These are phyloP conservation scores for Lagothrix lagotricha DNA, from an alignment of 2,797 vertebrate species.

Conservation along the genomic window DNA sequence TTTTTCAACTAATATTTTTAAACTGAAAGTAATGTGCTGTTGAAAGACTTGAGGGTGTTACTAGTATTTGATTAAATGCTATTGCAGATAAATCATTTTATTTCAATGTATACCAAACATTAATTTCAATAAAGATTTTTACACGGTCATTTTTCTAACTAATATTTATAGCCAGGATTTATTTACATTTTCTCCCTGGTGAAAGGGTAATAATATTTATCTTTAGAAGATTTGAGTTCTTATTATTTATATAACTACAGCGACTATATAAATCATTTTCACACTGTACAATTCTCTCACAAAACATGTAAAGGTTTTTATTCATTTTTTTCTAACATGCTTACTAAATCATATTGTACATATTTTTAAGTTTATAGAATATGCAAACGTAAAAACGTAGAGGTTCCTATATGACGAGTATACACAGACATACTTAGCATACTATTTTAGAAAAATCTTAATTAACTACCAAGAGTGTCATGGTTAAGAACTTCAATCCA, in stretches of 20 bases:
- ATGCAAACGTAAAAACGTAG: background rate
- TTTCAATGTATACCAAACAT: constrained; percentile 56
- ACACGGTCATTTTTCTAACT: constrained; percentile 49
- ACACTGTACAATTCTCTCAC: constrained; percentile 21
- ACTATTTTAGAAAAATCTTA: background rate
- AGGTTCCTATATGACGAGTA: background rate
- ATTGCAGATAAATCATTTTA: constrained; percentile 62
- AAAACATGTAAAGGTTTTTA: constrained; percentile 29
- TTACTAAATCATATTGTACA: background rate
- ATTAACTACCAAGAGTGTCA: background rate
- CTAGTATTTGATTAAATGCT: constrained; percentile 53
- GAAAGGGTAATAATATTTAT: constrained; percentile 68
- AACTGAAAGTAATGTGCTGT: constrained; percentile 23
- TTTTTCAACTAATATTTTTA: constrained; percentile 35
- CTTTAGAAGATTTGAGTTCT: constrained; percentile 50
- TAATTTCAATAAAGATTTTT: constrained; percentile 71
- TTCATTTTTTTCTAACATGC: constrained; percentile 6
- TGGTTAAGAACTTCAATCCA: background rate
- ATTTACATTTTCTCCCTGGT: constrained; percentile 57
- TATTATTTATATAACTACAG: constrained; percentile 69
- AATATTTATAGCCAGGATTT: constrained; percentile 68
- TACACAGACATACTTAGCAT: background rate
- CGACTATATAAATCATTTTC: constrained; percentile 59
- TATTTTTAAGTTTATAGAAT: background rate
- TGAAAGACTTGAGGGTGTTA: constrained; percentile 37